Evolutionary conservation across 2,113 vertebrate species (phyloP).

Genomic region (Brachirus orientalis): DNA sequence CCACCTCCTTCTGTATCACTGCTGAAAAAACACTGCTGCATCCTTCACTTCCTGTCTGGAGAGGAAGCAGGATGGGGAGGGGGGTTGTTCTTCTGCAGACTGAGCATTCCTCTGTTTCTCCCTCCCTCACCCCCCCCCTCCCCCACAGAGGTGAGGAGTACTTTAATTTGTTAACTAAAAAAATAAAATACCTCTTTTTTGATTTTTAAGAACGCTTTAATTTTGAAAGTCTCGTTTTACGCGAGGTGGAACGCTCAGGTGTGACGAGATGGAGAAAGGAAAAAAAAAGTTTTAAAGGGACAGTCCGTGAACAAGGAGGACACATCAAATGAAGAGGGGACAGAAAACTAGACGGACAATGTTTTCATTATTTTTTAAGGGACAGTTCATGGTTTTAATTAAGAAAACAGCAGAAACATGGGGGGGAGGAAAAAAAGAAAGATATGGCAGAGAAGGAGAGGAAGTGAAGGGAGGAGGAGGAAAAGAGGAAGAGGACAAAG

Average conservation of each 20-base stretch:
- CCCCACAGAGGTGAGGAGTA: not conserved
- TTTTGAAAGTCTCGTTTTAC: slow-evolving; percentile 5
- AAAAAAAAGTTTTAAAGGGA: not conserved
- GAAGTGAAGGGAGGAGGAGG: not conserved
- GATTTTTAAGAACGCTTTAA: slow-evolving; percentile 16
- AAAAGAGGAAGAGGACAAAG: not conserved
- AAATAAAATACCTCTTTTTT: not conserved
- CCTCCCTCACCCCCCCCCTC: not conserved
- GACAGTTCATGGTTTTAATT: too few species aligned
- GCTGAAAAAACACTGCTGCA: slow-evolving; percentile 51
- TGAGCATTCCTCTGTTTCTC: slow-evolving; percentile 5
- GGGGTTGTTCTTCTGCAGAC: not conserved
- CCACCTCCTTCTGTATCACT: slow-evolving; percentile 25
- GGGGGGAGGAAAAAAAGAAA: not conserved
- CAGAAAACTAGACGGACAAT: too few species aligned
- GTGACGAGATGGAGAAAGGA: not conserved
- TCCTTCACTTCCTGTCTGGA: slow-evolving; percentile 65
- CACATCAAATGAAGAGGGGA: not conserved
- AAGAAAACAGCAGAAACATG: too few species aligned
- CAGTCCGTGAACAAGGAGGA: not conserved
- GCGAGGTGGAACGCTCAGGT: too few species aligned
- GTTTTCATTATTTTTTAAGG: too few species aligned
- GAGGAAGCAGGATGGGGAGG: slow-evolving; percentile 60
- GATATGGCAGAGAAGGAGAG: not conserved
- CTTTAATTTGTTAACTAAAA: not conserved